A percentile compares a stretch with the other conserved stretches of the same genome.
These are phyloP conservation scores for Poeciliopsis presidionis DNA, from an alignment of 2,797 vertebrate genomes.

Conservation along the genomic window DNA sequence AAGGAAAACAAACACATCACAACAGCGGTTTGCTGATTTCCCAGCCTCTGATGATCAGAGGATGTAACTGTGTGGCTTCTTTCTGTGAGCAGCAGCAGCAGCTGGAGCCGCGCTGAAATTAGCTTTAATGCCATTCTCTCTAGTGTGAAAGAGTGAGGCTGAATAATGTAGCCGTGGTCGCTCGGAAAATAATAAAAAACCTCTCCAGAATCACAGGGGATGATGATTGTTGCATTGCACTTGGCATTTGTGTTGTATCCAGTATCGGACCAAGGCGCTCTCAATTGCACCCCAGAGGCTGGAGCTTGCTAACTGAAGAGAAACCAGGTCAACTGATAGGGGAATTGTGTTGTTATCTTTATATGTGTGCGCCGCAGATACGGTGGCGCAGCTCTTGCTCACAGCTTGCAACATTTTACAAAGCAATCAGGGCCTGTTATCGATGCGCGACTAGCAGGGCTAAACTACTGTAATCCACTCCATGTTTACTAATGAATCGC, in stretches of 20 bases:
- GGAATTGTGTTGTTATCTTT: slow-evolving; percentile 76
- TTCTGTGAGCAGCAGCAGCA: slow-evolving; percentile 44
- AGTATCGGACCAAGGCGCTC: slow-evolving; percentile 67
- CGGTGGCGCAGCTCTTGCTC: slow-evolving; percentile 50
- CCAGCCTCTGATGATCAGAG: slow-evolving; percentile 35
- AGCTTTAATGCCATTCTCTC: slow-evolving; percentile 71
- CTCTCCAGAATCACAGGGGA: slow-evolving; percentile 65
- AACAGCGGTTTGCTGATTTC: slow-evolving; percentile 37
- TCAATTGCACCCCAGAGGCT: slow-evolving; percentile 75
- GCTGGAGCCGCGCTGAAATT: slow-evolving; percentile 55
- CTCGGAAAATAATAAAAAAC: slow-evolving; percentile 19
- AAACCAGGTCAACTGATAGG: slow-evolving; percentile 76
- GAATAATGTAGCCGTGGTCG: slow-evolving; percentile 64
- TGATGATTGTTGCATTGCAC: slow-evolving; percentile 64
- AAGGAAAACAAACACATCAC: slow-evolving; percentile 50
- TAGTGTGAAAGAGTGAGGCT: slow-evolving; percentile 55
- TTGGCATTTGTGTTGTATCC: slow-evolving; percentile 66
- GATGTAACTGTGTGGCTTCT: slow-evolving; percentile 32
- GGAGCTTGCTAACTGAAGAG: slow-evolving; percentile 69
- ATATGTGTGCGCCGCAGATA: slow-evolving; percentile 64
- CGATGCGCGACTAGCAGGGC: slow-evolving; percentile 52
- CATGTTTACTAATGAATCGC: slow-evolving; percentile 73
- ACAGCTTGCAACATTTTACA: slow-evolving; percentile 61
- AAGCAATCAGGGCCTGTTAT: slow-evolving; percentile 71
- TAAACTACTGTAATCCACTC: slow-evolving; percentile 73